Conservation (phyloP, 2,113 vertebrate species). For the Galbula dea region DNA sequence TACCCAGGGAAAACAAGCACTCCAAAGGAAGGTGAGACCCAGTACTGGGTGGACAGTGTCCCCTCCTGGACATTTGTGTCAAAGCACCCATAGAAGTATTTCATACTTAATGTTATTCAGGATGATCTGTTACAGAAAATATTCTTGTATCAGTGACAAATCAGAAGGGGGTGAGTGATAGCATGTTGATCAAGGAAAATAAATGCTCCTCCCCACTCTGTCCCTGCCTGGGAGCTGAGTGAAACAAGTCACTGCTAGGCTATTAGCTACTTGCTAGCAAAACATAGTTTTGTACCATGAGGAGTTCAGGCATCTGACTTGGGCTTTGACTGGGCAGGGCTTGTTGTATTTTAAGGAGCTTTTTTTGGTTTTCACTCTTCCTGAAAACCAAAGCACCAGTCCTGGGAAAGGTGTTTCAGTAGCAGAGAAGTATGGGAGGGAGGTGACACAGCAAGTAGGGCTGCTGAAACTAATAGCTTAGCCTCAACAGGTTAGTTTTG, state of each 20-base stretch:
- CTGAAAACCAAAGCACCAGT: background rate
- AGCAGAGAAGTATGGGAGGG: background rate
- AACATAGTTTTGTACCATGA: background rate
- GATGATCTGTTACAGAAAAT: background rate
- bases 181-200: background rate
- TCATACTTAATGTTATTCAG: background rate
- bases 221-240: background rate
- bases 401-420: background rate
- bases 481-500: background rate
- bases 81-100: background rate
- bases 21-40: background rate
- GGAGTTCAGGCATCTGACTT: background rate
- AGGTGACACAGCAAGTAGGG: background rate
- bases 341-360: background rate
- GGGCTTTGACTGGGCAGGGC: background rate
- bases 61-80: constrained; percentile 18
- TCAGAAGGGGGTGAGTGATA: background rate
- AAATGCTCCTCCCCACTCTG: background rate
- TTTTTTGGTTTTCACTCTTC: background rate
- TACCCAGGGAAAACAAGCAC: background rate
- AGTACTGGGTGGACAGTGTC: constrained; percentile 14
- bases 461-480: background rate
- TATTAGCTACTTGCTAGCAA: background rate
- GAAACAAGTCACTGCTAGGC: background rate
- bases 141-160: background rate